phyloP scores from a whole-genome alignment of 2,888 invertebrate species.

The Bombyx huttoni region DNA sequence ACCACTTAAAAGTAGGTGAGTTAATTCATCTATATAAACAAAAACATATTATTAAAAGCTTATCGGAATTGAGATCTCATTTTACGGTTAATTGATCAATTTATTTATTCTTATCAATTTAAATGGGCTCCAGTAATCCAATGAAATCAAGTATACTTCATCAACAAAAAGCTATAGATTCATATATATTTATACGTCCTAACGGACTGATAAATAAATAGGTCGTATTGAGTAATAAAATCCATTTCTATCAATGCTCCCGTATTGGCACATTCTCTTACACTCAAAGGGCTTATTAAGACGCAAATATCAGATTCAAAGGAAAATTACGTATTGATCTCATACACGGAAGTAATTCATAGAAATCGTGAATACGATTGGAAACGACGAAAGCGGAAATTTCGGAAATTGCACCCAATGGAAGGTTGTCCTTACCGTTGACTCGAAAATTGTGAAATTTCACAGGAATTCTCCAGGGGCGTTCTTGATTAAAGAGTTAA shows the following conservation, averaged over 20 bases:
- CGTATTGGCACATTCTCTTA: neutral
- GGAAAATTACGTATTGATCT: neutral
- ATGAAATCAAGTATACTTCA: too few species aligned
- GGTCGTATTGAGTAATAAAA: neutral
- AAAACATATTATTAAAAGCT: too few species aligned
- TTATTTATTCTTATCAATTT: too few species aligned
- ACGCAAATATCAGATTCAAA: neutral
- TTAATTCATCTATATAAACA: too few species aligned
- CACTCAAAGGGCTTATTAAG: neutral
- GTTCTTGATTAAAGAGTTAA: neutral
- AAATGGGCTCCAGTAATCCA: too few species aligned
- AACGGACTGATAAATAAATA: neutral
- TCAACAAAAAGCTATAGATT: too few species aligned
- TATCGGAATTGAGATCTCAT: too few species aligned
- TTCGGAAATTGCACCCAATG: conserved; percentile 42
- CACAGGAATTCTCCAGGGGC: neutral
- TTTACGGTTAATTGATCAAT: too few species aligned
- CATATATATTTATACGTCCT: neutral
- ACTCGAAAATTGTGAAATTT: neutral
- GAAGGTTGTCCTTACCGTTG: conserved; percentile 17
- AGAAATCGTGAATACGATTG: conserved; percentile 17
- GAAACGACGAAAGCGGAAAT: conserved; percentile 22
- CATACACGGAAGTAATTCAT: neutral
- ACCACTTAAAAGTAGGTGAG: too few species aligned
- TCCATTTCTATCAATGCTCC: neutral